Evolutionary conservation across 2,888 invertebrate species (phyloP), one percentile per base, ranked within the genome.

Genomic region (Allacma fusca): DNA sequence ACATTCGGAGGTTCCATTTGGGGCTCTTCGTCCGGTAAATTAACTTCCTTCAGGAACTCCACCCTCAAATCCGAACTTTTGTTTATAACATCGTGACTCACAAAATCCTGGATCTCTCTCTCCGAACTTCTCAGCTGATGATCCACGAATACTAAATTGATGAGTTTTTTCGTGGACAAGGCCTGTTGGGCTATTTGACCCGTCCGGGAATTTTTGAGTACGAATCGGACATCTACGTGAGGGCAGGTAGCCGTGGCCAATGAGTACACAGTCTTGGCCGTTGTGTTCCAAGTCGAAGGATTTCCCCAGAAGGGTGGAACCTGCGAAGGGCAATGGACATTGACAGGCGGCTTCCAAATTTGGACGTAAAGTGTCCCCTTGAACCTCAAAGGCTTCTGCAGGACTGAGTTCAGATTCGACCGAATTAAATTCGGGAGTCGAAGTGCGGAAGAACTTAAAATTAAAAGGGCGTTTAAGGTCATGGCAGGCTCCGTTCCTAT

Each of bases 1-100:
- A 40, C 40, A 40, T 40, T 40, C 40, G 7, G 7, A 40, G 40
- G 88, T 81, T 89, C 88, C 7, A 88, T 85, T 21, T 4, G 19
- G 9, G 9, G 16, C 12, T 40, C 21, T 4, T n/a, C 16, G 19
- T 19, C 40, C 40, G 5, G 40, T 40, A 13, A 40, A 50, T 12
- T 23, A 5, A 13, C 43, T 5, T 44, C 50, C 5, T 4, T 16
- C 9, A 71, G 21, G 26, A 29, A 44, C 26, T 71, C 16, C 4
- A 71, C 57, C 7, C 12, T 13, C 5, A 59, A 19, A 59, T n/a
- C 23, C n/a, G 5, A 7, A 19, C 59, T 23, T 13, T 13, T 59
- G 19, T 59, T 59, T 7, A 7, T 59, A 21, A 59, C 23, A 7
- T n/a, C 59, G 23, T 7, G 9, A 7, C 59, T n/a, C 24, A 70